Conservation (phyloP, 2,113 vertebrate species). For the Puma concolor region DNA sequence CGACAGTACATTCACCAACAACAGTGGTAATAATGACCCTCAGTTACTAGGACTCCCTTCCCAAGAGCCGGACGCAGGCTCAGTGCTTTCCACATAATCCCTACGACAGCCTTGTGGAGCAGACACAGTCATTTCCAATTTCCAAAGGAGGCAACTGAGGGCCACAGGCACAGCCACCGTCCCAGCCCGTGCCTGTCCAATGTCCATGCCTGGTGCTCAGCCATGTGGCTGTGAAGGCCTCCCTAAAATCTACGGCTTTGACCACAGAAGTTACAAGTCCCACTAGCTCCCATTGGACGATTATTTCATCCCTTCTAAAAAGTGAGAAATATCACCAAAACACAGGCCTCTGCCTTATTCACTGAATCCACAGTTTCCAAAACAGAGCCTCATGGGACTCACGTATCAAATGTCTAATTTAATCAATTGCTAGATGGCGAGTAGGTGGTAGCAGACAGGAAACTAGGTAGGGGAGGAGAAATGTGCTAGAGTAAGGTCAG, state of each 20-base stretch:
- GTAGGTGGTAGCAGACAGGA: not conserved
- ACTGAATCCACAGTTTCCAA: not conserved
- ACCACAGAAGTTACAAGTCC: not conserved
- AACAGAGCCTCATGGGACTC: not conserved
- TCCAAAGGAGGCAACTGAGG: not conserved
- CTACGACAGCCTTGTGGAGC: accelerated
- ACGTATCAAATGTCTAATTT: not conserved
- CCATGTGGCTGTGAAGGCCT: accelerated
- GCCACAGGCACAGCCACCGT: accelerated
- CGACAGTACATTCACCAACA: too few species aligned
- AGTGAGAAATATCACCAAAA: not conserved
- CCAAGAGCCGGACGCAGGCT: not conserved
- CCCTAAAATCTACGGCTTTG: not conserved
- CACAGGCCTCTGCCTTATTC: too few species aligned
- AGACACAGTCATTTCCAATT: not conserved
- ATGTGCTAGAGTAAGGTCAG: not conserved
- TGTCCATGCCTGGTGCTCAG: accelerated
- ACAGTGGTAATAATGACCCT: not conserved
- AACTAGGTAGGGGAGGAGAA: not conserved
- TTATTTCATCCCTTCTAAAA: not conserved
- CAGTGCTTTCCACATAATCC: not conserved
- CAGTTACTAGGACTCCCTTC: not conserved
- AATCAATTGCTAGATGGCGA: not conserved
- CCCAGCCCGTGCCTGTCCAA: not conserved
- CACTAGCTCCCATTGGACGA: not conserved